Evolutionary conservation across 1,140 invertebrate genomes (phyloP), one percentile per base, ranked within the genome.

Genomic region (Zophobas morio): DNA sequence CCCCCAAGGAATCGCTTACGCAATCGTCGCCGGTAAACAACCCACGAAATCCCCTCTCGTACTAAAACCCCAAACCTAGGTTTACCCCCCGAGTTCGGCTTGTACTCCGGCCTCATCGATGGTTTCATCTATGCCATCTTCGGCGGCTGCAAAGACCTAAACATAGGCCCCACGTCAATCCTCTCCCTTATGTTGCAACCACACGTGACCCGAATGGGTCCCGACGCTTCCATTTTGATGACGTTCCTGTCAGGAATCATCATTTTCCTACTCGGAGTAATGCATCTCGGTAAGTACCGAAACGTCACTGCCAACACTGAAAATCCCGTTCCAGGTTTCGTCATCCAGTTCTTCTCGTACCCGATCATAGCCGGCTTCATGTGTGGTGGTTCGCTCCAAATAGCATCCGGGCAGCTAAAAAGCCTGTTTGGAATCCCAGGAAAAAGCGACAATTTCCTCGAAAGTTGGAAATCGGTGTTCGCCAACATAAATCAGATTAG

Each of bases 361-460:
- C 94, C 96, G 1, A 96, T 98, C 8, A 96, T 96, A 37, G 94
- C 93, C 79, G 95, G 95, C 6, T 98, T 98, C 83, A 97, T 95
- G 1, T 95, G 95, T 1, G 96, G 96, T 0, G 96, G 96, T 1
- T 95, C 96, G 0, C 88, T 98, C 34, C 96, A 96, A 42, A 97
- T 98, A 78, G 92, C 94, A 35, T 89, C 91, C n/a, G 92, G 95
- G 1, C 97, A 99, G 87, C 82, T 98, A 1, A 98, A 96, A 87
- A 92, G 92, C 3, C 86, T 97, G 5, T 86, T 96, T 4, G 96
- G 95, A 0, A 83, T 97, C 1, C 46, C 86, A 79, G 90, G 93
- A 83, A 86, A 90, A 79, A 88, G 92, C 8, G 84, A 90, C 81
- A 89, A 90, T 83, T 88, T 92, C 75, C 8, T 88, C 35, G 89